Conservation (phyloP, 2,888 invertebrate species). For the Celastrina argiolus region DNA sequence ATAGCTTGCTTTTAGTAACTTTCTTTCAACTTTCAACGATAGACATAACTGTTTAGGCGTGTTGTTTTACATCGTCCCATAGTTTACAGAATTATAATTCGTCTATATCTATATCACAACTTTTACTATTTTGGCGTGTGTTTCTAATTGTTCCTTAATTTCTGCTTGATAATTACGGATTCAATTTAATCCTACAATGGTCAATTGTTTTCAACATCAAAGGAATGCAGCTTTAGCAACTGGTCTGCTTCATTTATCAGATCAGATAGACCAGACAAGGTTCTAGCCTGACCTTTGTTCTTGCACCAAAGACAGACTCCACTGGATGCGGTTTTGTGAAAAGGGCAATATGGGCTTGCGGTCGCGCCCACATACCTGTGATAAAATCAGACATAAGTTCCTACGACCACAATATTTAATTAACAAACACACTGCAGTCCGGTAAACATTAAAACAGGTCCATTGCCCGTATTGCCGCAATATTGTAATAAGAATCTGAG, state of each 20-base stretch:
- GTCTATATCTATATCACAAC: too few species aligned
- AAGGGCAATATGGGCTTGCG: conserved; percentile 33
- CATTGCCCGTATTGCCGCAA: conserved; percentile 11
- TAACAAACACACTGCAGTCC: conserved; percentile 16
- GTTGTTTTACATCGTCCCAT: not conserved
- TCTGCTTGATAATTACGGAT: too few species aligned
- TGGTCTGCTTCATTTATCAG: not conserved
- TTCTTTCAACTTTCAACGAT: not conserved
- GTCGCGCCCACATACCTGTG: conserved; percentile 47
- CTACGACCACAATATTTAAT: conserved; percentile 33
- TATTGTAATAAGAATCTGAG: conserved; percentile 21
- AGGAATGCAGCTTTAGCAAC: not conserved
- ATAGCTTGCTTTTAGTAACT: not conserved
- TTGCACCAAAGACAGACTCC: conserved; percentile 1
- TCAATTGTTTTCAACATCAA: not conserved
- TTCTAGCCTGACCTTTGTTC: not conserved
- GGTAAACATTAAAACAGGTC: conserved; percentile 23
- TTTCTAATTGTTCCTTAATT: not conserved
- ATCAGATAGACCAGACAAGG: conserved; percentile 12
- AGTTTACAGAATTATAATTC: not conserved
- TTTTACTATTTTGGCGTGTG: too few species aligned
- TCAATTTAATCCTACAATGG: not conserved
- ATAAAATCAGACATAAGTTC: conserved; percentile 33
- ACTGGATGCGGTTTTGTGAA: conserved; percentile 1
- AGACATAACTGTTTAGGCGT: not conserved